These are phyloP conservation scores for Cyanoderma ruficeps DNA, from an alignment of 2,113 vertebrate species.

Conservation along the genomic window DNA sequence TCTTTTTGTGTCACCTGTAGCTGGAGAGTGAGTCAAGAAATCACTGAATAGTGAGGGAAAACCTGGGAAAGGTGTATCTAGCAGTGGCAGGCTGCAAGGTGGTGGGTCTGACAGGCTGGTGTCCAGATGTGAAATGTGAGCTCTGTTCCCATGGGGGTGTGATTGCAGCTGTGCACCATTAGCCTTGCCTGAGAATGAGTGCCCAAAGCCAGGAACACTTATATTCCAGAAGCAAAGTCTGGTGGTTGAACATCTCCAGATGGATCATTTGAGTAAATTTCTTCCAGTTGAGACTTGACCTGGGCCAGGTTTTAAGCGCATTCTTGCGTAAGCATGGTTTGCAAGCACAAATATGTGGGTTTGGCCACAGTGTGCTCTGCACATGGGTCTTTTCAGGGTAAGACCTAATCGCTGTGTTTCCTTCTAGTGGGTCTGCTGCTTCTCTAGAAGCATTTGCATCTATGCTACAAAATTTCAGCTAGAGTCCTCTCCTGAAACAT, in stretches of 20 bases:
- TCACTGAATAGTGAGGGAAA: background rate
- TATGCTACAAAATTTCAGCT: background rate
- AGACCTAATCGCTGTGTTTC: slow-evolving; percentile 5
- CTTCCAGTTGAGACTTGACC: slow-evolving; percentile 37
- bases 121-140: slow-evolving; percentile 35
- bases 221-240: slow-evolving; percentile 14
- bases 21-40: background rate
- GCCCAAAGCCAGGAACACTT: slow-evolving; percentile 12
- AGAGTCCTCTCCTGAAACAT: background rate
- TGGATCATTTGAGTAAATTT: slow-evolving; percentile 27
- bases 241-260: slow-evolving; percentile 49
- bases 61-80: background rate
- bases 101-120: slow-evolving; percentile 4
- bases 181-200: background rate
- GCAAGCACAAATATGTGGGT: background rate
- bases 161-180: slow-evolving; percentile 36
- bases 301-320: slow-evolving; percentile 20
- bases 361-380: background rate
- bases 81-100: background rate
- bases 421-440: background rate
- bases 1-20: background rate
- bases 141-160: background rate
- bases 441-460: background rate
- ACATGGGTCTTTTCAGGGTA: slow-evolving; percentile 8
- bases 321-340: slow-evolving; percentile 29